These are phyloP conservation scores for Nomada lathburiana DNA, from an alignment of 2,888 invertebrate species.

Conservation along the genomic window DNA sequence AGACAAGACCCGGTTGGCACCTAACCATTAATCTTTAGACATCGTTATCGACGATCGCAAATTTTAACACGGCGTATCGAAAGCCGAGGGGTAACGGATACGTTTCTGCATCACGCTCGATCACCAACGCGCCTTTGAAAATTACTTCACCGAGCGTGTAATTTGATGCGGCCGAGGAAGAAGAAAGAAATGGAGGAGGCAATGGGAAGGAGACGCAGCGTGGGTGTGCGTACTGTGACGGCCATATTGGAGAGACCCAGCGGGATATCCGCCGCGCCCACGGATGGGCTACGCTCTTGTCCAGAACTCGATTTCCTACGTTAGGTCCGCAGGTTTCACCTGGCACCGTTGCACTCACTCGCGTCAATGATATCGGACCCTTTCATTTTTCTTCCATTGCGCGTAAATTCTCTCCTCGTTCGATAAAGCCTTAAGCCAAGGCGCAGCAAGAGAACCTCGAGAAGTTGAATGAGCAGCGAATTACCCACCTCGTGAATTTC, in stretches of 20 bases:
- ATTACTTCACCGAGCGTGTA: constrained; percentile 71
- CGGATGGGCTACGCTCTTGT: constrained; percentile 62
- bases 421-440: too few species aligned
- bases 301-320: constrained; percentile 23
- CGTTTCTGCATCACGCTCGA: constrained; percentile 64
- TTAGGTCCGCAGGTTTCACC: constrained; percentile 56
- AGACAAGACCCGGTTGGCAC: constrained; percentile 18
- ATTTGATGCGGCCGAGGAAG: constrained; percentile 58
- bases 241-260: constrained; percentile 80
- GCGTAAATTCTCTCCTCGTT: not conserved
- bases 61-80: constrained; percentile 61
- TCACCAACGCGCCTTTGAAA: constrained; percentile 65
- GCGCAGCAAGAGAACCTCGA: too few species aligned
- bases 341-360: constrained; percentile 35
- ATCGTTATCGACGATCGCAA: constrained; percentile 65
- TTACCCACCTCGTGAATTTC: too few species aligned
- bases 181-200: constrained; percentile 46
- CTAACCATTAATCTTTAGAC: constrained; percentile 60
- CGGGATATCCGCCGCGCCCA: constrained; percentile 82
- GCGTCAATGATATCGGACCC: constrained; percentile 46
- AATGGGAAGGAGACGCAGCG: constrained; percentile 56
- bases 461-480: too few species aligned
- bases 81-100: constrained; percentile 64
- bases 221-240: constrained; percentile 78
- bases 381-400: constrained; percentile 65